phyloP scores from a whole-genome alignment of 2,113 vertebrate species.

The Paradoxurus hermaphroditus region DNA sequence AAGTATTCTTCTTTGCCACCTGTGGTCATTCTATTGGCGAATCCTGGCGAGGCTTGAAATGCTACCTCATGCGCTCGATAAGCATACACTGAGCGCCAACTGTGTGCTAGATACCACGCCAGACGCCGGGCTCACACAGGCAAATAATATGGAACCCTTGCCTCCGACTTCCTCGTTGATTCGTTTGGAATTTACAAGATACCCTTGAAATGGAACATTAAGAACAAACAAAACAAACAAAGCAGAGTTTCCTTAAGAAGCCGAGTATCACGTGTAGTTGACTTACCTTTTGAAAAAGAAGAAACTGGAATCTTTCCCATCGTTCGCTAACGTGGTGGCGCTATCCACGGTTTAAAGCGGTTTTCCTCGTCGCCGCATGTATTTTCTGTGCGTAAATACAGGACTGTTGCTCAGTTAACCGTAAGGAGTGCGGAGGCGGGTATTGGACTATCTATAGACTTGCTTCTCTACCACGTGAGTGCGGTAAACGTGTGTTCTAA shows the following conservation, averaged over 20 bases:
- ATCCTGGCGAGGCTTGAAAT: fast-evolving
- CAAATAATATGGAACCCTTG: background rate
- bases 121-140: fast-evolving
- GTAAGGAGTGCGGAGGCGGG: background rate
- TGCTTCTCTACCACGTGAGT: background rate
- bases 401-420: background rate
- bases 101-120: background rate
- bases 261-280: background rate
- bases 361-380: background rate
- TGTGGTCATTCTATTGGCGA: too few species aligned
- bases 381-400: background rate
- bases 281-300: background rate
- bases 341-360: background rate
- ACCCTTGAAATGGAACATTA: background rate
- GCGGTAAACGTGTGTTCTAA: background rate
- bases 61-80: background rate
- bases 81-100: background rate
- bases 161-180: background rate
- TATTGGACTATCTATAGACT: background rate
- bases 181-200: background rate
- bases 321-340: background rate
- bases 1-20: too few species aligned
- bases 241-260: background rate
- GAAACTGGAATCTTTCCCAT: background rate
- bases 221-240: background rate